A percentile compares a stretch with the other conserved stretches of the same genome.
Evolutionary conservation across 2,888 invertebrate species (phyloP).

Genomic region (Sphinx pinastri): DNA sequence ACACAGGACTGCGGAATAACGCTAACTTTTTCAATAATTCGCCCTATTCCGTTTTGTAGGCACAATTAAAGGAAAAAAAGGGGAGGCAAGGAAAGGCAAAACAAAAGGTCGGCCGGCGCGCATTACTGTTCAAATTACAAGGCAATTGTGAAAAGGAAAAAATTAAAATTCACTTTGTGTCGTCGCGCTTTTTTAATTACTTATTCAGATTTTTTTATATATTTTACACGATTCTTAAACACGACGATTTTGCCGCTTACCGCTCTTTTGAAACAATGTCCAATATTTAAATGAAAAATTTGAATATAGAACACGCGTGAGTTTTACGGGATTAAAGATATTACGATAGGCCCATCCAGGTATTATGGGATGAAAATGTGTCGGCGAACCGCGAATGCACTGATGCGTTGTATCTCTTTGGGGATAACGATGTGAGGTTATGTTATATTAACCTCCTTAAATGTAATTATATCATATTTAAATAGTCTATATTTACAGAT

Average conservation of each 20-base stretch:
- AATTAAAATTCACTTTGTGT: conserved; percentile 46
- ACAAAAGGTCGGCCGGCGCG: conserved; percentile 52
- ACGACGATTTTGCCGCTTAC: conserved; percentile 6
- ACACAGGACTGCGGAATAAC: conserved; percentile 46
- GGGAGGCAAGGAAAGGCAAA: conserved; percentile 42
- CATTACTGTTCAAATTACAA: conserved; percentile 48
- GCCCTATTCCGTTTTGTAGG: conserved; percentile 58
- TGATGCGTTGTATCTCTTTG: no score
- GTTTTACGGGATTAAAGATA: no score
- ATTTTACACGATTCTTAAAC: conserved; percentile 19
- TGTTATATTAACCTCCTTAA: no score
- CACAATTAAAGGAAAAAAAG: conserved; percentile 60
- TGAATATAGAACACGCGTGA: no score
- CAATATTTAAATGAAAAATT: no score
- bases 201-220: conserved; percentile 24
- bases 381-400: no score
- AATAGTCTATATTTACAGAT: no score
- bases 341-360: no score
- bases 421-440: no score
- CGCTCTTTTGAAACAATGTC: not conserved
- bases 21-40: conserved; percentile 73
- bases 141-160: conserved; percentile 44
- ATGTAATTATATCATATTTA: no score
- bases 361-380: no score
- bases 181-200: conserved; percentile 26